These are phyloP conservation scores for Apomyelois bistriatella DNA, from an alignment of 2,888 invertebrate genomes.

Conservation along the genomic window DNA sequence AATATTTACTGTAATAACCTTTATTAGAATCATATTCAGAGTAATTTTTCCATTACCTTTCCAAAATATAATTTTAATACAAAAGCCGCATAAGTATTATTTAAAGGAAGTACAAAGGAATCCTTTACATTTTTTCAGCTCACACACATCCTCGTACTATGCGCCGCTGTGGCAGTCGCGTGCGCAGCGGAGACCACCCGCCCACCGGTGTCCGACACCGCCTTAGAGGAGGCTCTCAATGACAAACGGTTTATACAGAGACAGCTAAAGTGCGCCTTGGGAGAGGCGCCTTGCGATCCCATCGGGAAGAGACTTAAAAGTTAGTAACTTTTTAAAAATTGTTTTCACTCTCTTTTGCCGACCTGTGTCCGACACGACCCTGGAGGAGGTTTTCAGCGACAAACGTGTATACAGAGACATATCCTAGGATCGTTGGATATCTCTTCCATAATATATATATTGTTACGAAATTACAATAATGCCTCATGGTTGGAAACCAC, in stretches of 20 bases:
- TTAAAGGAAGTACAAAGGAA: neutral
- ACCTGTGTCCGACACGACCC: too few species aligned
- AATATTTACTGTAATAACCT: too few species aligned
- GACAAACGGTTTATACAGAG: conserved; percentile 85
- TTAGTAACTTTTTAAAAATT: conserved; percentile 50
- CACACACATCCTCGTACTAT: conserved; percentile 34
- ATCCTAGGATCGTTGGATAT: too few species aligned
- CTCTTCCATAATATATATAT: too few species aligned
- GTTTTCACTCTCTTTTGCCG: too few species aligned
- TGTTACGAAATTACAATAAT: too few species aligned
- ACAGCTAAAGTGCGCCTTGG: conserved; percentile 86
- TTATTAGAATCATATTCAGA: too few species aligned
- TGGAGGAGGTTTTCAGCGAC: too few species aligned
- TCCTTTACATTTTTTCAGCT: conserved; percentile 39
- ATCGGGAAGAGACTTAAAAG: conserved; percentile 87
- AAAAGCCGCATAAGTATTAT: neutral
- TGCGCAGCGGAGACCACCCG: conserved; percentile 47
- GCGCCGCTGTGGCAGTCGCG: conserved; percentile 38
- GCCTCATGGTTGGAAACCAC: too few species aligned
- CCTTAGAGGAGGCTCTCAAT: conserved; percentile 83
- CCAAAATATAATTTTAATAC: too few species aligned
- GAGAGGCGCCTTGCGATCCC: conserved; percentile 87
- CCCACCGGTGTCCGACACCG: conserved; percentile 82
- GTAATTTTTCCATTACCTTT: too few species aligned
- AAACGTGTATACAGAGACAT: too few species aligned